These are phyloP conservation scores for Macrosteles quadrilineatus DNA, from an alignment of 1,140 invertebrate genomes.

Conservation along the genomic window DNA sequence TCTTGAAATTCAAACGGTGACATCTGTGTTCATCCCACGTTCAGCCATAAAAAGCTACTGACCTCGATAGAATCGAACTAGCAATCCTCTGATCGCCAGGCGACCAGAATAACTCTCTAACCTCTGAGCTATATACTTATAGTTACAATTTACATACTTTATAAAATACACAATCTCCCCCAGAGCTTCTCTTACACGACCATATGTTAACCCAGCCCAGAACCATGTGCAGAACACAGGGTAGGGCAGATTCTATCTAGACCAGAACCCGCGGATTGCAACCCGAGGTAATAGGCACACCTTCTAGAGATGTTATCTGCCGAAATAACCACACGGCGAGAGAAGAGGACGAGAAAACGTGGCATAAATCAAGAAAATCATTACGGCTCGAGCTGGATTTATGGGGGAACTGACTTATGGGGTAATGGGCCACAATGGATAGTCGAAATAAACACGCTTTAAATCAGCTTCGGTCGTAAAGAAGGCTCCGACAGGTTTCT, in stretches of 20 bases:
- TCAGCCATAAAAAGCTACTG: too few species aligned
- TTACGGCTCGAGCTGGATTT: neutral
- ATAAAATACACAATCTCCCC: too few species aligned
- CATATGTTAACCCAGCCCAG: too few species aligned
- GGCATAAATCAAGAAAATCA: conserved; percentile 14
- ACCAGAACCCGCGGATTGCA: too few species aligned
- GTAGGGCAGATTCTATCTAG: neutral
- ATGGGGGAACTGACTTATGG: neutral
- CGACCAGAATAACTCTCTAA: too few species aligned
- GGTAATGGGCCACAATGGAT: neutral
- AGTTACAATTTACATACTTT: too few species aligned
- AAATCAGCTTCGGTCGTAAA: conserved; percentile 9
- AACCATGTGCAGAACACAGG: neutral
- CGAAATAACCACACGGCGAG: neutral
- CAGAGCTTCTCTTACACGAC: too few species aligned
- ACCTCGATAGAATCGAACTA: too few species aligned
- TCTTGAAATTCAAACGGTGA: too few species aligned
- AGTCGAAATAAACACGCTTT: conserved; percentile 14
- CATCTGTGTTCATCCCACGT: too few species aligned
- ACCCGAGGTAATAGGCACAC: neutral
- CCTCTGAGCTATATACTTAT: too few species aligned
- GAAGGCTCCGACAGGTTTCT: neutral
- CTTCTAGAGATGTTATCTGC: conserved; percentile 4
- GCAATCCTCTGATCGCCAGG: too few species aligned
- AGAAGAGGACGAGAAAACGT: neutral